These are phyloP conservation scores for Mimachlamys varia DNA, from an alignment of 2,888 invertebrate species.

Conservation along the genomic window DNA sequence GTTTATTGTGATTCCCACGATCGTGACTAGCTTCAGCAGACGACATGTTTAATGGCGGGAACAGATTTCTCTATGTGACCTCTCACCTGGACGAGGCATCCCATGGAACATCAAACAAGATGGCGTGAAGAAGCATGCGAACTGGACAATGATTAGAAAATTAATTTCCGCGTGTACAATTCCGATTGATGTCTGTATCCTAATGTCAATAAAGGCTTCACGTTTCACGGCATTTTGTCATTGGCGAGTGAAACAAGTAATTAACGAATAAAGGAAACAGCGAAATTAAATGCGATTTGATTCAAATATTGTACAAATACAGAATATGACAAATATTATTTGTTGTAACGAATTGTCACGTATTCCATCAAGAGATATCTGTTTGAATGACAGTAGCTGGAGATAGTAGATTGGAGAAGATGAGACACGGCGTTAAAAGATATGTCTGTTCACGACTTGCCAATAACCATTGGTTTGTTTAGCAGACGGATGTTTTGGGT, in stretches of 20 bases:
- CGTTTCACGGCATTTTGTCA: conserved; percentile 50
- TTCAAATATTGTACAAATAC: conserved; percentile 49
- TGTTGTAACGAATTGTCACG: conserved; percentile 42
- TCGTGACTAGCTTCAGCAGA: background rate
- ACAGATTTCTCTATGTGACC: conserved; percentile 36
- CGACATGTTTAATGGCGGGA: conserved; percentile 28
- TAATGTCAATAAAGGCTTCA: conserved; percentile 47
- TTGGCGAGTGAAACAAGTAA: conserved; percentile 43
- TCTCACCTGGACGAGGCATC: conserved; percentile 29
- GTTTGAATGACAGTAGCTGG: background rate
- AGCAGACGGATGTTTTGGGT: background rate
- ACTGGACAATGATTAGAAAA: conserved; percentile 49
- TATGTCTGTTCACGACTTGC: background rate
- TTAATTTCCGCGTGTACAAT: conserved; percentile 52
- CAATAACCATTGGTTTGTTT: background rate
- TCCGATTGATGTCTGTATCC: conserved; percentile 45
- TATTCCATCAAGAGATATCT: conserved; percentile 15
- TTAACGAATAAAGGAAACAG: conserved; percentile 46
- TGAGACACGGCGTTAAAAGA: background rate
- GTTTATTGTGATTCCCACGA: conserved; percentile 19
- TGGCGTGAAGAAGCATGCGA: conserved; percentile 51
- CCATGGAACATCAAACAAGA: conserved; percentile 49
- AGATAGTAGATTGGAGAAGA: conserved; percentile 7
- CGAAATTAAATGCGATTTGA: conserved; percentile 43
- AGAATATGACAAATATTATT: conserved; percentile 46